Base-by-base conservation (phyloP, 2,888 invertebrate genomes). In the Aleiodes leptofemur region DNA sequence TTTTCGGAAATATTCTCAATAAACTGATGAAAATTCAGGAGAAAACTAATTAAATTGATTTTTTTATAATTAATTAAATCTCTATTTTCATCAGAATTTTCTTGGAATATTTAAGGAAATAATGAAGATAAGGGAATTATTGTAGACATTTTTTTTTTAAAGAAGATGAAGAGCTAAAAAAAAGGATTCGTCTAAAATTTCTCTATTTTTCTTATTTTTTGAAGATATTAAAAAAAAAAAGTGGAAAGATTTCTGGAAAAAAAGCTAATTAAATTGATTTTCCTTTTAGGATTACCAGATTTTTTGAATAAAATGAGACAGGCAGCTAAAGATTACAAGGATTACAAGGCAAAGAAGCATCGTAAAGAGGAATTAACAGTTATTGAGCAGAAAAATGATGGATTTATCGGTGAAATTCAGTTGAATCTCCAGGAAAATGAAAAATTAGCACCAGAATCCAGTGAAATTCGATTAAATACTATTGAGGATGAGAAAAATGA, bases 301-400 rank as follows among this genome's bases (percentile, higher is more conserved):
- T 96, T 94, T 88, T 90, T 96, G 43, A 90, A 90, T 79, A 92
- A 93, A 80, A 93, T 96, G 91, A 90, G 95, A 76, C 89, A 90
- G 56, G 96, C 96, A 6, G 94, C 95, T 1, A 90, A 90, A 75
- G 90, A 92, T 73, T 95, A 95, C 85, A 91, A 91, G 76, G 85
- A 88, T 31, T 92, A 92, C 82, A 90, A 90, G 79, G 77, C 74
- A 69, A 72, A 68, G 48, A 75, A 34, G 34, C 68, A 55, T 16
- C 50, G 14, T 23, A 43, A 55, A 68, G 53, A 55, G 13, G n/a
- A 69, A n/a, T 14, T 51, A 43, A 14, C 31, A 1, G 14, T 11
- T 6, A 38, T 50, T 14, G 70, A 74, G 7, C 55, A 71, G 29
- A 38, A 43, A 7, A 29, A 7, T 1, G 38, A 76, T 34, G 69